These are phyloP conservation scores for Echeneis naucrates DNA, from an alignment of 2,797 vertebrate genomes.

Conservation along the genomic window DNA sequence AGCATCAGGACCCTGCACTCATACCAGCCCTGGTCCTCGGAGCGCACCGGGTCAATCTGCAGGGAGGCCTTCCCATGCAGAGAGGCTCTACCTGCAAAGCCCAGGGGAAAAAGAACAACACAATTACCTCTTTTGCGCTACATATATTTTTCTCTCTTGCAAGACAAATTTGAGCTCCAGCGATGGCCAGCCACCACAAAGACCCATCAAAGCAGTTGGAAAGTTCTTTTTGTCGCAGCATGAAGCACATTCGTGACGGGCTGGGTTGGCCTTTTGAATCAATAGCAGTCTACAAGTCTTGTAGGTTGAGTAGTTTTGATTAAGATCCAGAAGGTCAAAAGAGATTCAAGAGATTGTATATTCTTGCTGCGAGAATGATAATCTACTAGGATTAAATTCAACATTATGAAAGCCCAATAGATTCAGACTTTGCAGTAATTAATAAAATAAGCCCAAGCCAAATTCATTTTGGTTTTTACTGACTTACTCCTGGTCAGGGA, in stretches of 20 bases:
- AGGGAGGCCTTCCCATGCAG: constrained; percentile 97
- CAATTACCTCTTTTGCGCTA: background rate
- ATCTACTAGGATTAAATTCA: background rate
- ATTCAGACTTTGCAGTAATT: constrained; percentile 8
- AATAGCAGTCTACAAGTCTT: constrained; percentile 3
- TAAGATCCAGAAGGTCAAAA: background rate
- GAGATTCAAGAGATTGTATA: constrained; percentile 5
- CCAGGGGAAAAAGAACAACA: background rate
- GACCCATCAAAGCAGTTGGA: constrained; percentile 35
- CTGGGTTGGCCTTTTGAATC: constrained; percentile 27
- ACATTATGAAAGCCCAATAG: background rate
- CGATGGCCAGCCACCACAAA: background rate
- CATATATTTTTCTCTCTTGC: constrained; percentile 2
- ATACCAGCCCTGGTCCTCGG: constrained; percentile 99
- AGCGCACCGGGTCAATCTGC: constrained; percentile 95
- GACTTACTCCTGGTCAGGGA: constrained; percentile 23
- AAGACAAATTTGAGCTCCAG: constrained; percentile 9
- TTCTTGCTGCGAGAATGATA: background rate
- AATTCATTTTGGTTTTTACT: constrained; percentile 19
- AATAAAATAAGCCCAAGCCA: constrained; percentile 18
- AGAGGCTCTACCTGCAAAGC: constrained; percentile 90
- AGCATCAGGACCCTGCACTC: constrained; percentile 99
- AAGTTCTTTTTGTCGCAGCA: constrained; percentile 8
- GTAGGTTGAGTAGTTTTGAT: background rate
- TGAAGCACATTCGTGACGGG: background rate